Conservation (phyloP, 2,888 invertebrate species). For the Hydrotaea diabolus region DNA sequence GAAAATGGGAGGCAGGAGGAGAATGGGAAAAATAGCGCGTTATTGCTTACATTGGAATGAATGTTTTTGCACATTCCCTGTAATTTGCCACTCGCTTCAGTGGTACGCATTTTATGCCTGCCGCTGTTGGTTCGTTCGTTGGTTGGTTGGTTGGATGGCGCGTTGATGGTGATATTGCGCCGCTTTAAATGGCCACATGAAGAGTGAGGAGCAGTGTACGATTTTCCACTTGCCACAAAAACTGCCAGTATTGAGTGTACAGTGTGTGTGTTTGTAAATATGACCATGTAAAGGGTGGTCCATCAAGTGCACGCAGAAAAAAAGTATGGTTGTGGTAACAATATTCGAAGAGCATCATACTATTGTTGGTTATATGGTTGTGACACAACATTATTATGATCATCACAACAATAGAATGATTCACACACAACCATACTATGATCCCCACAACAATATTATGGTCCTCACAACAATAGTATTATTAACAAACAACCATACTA, state of each 20-base stretch:
- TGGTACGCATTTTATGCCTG: slow-evolving; percentile 26
- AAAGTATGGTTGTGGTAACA: too few species aligned
- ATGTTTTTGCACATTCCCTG: slow-evolving; percentile 33
- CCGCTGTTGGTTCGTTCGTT: slow-evolving; percentile 3
- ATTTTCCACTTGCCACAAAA: slow-evolving; percentile 13
- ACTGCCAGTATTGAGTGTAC: neutral
- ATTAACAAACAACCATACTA: too few species aligned
- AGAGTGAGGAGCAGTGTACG: neutral
- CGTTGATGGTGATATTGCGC: neutral
- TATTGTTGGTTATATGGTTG: too few species aligned
- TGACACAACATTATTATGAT: too few species aligned
- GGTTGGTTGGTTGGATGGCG: neutral
- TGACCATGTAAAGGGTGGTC: neutral
- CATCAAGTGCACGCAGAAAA: too few species aligned
- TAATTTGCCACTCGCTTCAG: slow-evolving; percentile 59
- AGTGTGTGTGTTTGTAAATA: neutral
- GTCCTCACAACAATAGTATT: too few species aligned
- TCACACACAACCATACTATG: too few species aligned
- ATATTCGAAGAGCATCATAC: too few species aligned
- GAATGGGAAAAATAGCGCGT: neutral
- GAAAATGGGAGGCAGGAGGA: neutral
- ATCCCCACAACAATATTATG: too few species aligned
- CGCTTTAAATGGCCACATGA: neutral
- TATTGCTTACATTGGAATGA: slow-evolving; percentile 3
- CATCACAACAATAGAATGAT: too few species aligned